These are phyloP conservation scores for Epinotia bilunana DNA, from an alignment of 2,888 invertebrate species.

Conservation along the genomic window DNA sequence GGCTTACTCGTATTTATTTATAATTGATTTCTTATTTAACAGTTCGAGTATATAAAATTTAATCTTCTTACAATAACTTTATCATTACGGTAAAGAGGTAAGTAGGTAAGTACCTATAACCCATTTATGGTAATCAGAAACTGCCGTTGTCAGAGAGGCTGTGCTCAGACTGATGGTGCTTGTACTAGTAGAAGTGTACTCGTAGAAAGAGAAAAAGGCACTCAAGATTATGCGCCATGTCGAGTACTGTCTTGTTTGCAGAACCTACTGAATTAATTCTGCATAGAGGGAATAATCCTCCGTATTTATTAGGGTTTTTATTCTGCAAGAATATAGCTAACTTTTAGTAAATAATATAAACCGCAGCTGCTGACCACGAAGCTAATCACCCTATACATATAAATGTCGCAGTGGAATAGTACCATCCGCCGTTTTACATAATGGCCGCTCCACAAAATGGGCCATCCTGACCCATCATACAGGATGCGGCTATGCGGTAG, in stretches of 20 bases:
- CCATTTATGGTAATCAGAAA: neutral
- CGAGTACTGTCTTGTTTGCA: neutral
- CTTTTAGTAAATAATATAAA: too few relatives aligned
- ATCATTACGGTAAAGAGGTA: neutral
- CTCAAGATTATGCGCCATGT: slow-evolving; percentile 5
- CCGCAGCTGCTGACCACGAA: too few relatives aligned
- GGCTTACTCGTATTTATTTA: too few relatives aligned
- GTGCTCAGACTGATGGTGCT: neutral
- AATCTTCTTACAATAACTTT: neutral
- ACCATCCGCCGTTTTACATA: too few relatives aligned
- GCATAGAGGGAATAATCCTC: neutral
- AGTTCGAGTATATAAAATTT: too few relatives aligned
- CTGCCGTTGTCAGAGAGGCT: neutral
- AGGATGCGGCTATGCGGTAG: too few relatives aligned
- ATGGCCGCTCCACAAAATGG: too few relatives aligned
- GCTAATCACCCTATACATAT: too few relatives aligned
- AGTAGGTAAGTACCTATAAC: neutral
- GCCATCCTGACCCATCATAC: too few relatives aligned
- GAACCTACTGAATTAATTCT: neutral
- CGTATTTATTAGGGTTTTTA: neutral
- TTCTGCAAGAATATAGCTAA: too few relatives aligned
- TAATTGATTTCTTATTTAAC: too few relatives aligned
- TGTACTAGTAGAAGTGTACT: neutral
- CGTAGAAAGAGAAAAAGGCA: neutral
- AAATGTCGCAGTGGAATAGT: too few relatives aligned